Conservation (phyloP, 1,140 invertebrate species). For the Drosophila kohkoa region DNA sequence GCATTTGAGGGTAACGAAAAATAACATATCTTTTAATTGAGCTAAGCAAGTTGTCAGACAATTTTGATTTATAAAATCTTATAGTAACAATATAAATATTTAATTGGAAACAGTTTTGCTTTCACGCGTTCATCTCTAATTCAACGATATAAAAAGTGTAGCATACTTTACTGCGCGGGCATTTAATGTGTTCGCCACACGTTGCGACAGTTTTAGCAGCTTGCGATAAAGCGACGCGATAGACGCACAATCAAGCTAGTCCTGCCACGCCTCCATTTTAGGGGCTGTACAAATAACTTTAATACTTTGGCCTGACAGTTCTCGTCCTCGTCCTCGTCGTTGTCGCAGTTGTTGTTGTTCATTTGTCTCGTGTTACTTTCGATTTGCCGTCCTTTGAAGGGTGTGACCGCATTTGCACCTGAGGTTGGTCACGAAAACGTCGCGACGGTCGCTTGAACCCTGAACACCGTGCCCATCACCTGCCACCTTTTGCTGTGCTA, state of each 20-base stretch:
- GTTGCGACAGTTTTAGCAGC: conserved; percentile 60
- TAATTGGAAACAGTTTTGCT: not conserved
- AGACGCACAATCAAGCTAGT: conserved; percentile 13
- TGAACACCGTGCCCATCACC: too few relatives aligned
- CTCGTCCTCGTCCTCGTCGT: not conserved
- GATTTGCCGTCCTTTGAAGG: conserved; percentile 49
- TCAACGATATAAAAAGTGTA: conserved; percentile 35
- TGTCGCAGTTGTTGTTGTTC: conserved; percentile 29
- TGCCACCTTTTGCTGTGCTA: not conserved
- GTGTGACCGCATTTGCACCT: conserved; percentile 74
- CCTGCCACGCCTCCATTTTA: conserved; percentile 20
- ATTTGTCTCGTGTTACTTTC: conserved; percentile 42
- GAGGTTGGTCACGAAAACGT: conserved; percentile 60
- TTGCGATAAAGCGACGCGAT: conserved; percentile 59
- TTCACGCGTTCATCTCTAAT: conserved; percentile 40
- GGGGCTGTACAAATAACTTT: conserved; percentile 42
- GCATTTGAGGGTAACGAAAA: too few relatives aligned
- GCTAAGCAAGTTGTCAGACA: too few relatives aligned
- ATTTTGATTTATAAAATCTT: too few relatives aligned
- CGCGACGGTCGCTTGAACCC: conserved; percentile 2
- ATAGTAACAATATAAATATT: not conserved
- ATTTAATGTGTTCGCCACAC: conserved; percentile 54
- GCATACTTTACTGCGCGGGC: conserved; percentile 51
- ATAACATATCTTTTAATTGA: too few relatives aligned
- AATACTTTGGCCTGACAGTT: conserved; percentile 34